Base-by-base conservation (phyloP, 1,140 invertebrate genomes). In the Piezodorus guildinii region DNA sequence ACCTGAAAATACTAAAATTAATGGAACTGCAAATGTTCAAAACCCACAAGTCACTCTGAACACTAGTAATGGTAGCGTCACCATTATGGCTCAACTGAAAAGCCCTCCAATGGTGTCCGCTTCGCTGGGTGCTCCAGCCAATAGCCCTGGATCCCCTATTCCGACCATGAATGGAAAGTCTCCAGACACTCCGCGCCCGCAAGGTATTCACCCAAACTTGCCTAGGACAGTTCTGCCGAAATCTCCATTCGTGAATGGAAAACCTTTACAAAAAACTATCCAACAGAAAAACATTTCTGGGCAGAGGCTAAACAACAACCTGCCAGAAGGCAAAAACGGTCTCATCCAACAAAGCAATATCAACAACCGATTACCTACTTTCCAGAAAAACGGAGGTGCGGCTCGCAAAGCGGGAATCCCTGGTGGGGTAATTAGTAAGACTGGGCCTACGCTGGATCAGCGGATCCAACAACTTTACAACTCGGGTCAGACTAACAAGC, bases 381-480 rank as follows among this genome's bases (percentile, higher is more conserved):
- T 60, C 25, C 58, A 3, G 16, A 60, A 60, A 44, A 23, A 14
- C 23, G 30, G 30, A n/a, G 16, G 30, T 12, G 14, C 17, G 2
- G 34, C n/a, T 1, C 27, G 58, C 6, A 60, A 60, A 43, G 30
- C 39, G 1, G 58, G 27, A 5, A 43, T 65, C 23, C 63, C 56
- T 52, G 59, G 59, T 3, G 63, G 63, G 30, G 59, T 60, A 0
- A 25, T 61, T 15, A 65, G 46, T 27, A 64, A 59, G 46, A 64
- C 52, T n/a, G 63, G 58, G 3, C 63, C 63, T 25, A 65, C 63
- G 0, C 16, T 63, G 19, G 65, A 66, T 43, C 65, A 66, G 21
- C 59, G 65, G 34, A 59, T 66, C 1, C 65, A 66, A 27, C 65
- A 66, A 39, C 39, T 66, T 15, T 66, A 66, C 34, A 66, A 63